These are phyloP conservation scores for Rhinolophus sinicus DNA, from an alignment of 2,113 vertebrate genomes.

Conservation along the genomic window DNA sequence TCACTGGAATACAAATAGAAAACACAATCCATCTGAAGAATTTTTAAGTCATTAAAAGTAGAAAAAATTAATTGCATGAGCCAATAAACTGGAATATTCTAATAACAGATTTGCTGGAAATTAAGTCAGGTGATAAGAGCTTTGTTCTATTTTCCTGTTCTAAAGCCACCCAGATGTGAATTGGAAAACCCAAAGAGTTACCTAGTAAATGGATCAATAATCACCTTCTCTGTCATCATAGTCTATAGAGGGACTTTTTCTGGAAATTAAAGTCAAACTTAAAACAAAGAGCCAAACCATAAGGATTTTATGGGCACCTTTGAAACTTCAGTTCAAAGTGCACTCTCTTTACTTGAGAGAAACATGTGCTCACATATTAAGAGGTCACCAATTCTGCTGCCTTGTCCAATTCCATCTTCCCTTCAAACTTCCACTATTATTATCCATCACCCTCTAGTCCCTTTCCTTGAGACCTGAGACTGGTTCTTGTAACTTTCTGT, in stretches of 20 bases:
- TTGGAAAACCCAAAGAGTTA: background rate
- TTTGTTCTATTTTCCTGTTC: constrained; percentile 33
- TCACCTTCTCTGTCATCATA: background rate
- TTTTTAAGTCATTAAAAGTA: constrained; percentile 24
- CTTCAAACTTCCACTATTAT: background rate
- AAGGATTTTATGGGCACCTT: background rate
- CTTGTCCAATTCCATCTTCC: background rate
- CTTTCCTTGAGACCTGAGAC: background rate
- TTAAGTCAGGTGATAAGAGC: constrained; percentile 2
- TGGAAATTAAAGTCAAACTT: constrained; percentile 46
- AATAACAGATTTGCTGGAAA: constrained; percentile 41
- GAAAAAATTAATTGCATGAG: constrained; percentile 10
- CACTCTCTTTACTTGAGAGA: background rate
- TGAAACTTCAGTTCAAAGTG: background rate
- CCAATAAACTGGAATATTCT: background rate
- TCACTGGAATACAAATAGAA: background rate
- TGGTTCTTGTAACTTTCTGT: background rate
- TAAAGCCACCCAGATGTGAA: background rate
- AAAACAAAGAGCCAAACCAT: background rate
- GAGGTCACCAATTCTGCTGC: background rate
- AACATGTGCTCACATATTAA: background rate
- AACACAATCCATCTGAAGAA: constrained; percentile 9
- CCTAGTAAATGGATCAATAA: background rate
- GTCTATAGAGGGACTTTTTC: background rate
- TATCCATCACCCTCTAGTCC: background rate